phyloP scores from a whole-genome alignment of 1,140 invertebrate species.

The Chymomyza costata region DNA sequence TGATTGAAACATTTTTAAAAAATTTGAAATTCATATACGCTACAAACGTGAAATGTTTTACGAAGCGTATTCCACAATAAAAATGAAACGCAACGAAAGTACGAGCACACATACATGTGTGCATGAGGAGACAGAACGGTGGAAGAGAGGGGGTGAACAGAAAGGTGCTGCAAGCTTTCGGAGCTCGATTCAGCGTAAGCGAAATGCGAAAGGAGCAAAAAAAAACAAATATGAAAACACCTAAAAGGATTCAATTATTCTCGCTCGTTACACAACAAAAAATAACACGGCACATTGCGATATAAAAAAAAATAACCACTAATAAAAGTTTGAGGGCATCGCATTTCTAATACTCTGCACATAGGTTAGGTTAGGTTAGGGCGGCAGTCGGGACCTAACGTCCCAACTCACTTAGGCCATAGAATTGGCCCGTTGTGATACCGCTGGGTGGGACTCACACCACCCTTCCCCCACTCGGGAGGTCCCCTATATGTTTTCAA shows the following conservation, averaged over 20 bases:
- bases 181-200: too few relatives aligned
- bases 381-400: too few relatives aligned
- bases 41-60: constrained; percentile 71
- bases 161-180: too few relatives aligned
- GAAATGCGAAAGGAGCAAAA: constrained; percentile 32
- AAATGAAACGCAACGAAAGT: constrained; percentile 44
- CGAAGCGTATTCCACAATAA: constrained; percentile 71
- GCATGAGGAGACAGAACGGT: neutral
- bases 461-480: too few relatives aligned
- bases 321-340: too few relatives aligned
- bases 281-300: constrained; percentile 4
- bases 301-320: too few relatives aligned
- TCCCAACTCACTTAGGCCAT: too few relatives aligned
- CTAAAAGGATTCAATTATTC: constrained; percentile 74
- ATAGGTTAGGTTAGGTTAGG: too few relatives aligned
- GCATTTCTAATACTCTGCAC: too few relatives aligned
- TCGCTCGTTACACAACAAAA: constrained; percentile 68
- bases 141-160: neutral
- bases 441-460: too few relatives aligned
- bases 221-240: constrained; percentile 60
- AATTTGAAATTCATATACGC: constrained; percentile 73
- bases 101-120: constrained; percentile 33
- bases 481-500: too few relatives aligned
- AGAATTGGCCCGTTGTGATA: too few relatives aligned
- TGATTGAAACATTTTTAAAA: constrained; percentile 71